These are phyloP conservation scores for Drosophila bocqueti DNA, from an alignment of 1,140 invertebrate genomes.

Conservation along the genomic window DNA sequence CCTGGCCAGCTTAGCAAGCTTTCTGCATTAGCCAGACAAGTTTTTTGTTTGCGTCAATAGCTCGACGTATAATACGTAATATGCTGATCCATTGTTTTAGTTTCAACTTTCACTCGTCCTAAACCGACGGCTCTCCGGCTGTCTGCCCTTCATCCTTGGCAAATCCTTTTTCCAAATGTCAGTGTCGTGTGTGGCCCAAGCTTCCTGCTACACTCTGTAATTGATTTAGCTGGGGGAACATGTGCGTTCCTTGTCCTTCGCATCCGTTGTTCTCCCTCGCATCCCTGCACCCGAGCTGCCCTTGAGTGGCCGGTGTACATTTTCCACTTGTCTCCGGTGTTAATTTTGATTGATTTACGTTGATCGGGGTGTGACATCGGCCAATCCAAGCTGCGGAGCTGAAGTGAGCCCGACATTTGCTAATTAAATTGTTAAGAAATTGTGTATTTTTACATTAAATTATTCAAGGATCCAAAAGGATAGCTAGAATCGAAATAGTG, in stretches of 20 bases:
- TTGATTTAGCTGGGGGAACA: constrained; percentile 13
- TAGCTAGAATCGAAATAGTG: not conserved
- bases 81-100: constrained; percentile 14
- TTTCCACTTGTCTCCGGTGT: constrained; percentile 22
- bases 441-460: not conserved
- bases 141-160: constrained; percentile 8
- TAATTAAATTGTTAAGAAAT: not conserved
- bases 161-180: constrained; percentile 18
- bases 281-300: not conserved
- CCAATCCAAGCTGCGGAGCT: not conserved
- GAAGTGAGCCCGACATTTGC: not conserved
- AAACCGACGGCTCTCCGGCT: not conserved
- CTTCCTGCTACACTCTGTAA: constrained; percentile 13
- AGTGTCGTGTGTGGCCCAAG: constrained; percentile 6
- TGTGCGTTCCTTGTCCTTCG: constrained; percentile 13
- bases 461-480: not conserved
- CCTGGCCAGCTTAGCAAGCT: not conserved
- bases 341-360: constrained; percentile 24
- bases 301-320: constrained; percentile 8
- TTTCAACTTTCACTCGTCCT: constrained; percentile 3
- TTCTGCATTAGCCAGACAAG: constrained; percentile 7
- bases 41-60: constrained; percentile 10
- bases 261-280: not conserved
- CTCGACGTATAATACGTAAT: constrained; percentile 10
- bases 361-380: constrained; percentile 13